These are phyloP conservation scores for Thamnophis elegans DNA, from an alignment of 2,797 vertebrate genomes.

Conservation along the genomic window DNA sequence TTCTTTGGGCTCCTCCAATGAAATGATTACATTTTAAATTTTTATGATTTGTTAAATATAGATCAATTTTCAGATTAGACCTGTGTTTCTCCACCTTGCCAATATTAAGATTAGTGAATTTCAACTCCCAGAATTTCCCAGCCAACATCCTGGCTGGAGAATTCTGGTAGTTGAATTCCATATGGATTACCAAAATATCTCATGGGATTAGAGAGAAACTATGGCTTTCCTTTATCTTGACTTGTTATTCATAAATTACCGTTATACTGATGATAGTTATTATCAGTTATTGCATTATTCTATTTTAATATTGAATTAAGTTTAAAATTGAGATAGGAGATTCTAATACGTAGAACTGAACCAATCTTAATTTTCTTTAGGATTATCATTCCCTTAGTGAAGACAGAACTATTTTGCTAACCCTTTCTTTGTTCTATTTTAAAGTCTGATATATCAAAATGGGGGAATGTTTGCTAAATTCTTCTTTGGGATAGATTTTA, in stretches of 20 bases:
- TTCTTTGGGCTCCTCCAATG: not conserved
- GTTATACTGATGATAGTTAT: not conserved
- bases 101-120: not conserved
- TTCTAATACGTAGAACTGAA: slow-evolving; percentile 5
- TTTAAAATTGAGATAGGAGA: not conserved
- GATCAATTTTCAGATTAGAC: not conserved
- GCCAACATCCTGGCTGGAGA: not conserved
- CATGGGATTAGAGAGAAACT: not conserved
- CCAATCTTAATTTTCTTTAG: slow-evolving; percentile 16
- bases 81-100: not conserved
- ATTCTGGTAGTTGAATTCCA: not conserved
- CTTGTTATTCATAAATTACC: not conserved
- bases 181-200: not conserved
- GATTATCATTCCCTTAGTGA: not conserved
- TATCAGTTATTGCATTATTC: not conserved
- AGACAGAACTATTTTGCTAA: slow-evolving; percentile 3
- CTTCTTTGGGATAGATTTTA: not conserved
- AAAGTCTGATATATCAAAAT: not conserved
- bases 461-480: not conserved
- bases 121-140: not conserved
- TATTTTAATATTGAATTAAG: not conserved
- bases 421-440: not conserved
- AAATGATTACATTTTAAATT: not conserved
- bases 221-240: not conserved
- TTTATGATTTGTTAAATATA: not conserved